Conservation (phyloP, 2,888 invertebrate genomes). For the Onthophagus sagittarius region DNA sequence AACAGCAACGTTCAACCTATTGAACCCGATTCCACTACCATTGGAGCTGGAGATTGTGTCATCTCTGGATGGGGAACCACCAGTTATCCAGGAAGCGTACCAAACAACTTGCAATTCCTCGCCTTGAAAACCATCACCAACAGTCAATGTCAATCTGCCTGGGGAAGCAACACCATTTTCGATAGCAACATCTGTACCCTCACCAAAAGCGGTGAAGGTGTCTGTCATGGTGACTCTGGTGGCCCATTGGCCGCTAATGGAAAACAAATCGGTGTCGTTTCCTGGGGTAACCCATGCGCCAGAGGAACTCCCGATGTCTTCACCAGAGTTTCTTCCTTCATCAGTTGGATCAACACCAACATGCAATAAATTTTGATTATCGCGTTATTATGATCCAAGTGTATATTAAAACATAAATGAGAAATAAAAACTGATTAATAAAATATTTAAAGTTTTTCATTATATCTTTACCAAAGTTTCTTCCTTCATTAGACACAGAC, state of each 20-base stretch:
- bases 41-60: constrained; percentile 38
- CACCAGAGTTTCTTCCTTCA: constrained; percentile 44
- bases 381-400: not conserved
- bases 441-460: too few relatives aligned
- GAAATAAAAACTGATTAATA: not conserved
- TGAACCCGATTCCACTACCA: constrained; percentile 38
- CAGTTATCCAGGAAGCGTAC: constrained; percentile 54
- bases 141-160: constrained; percentile 49
- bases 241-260: constrained; percentile 23
- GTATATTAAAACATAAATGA: not conserved
- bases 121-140: constrained; percentile 51
- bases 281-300: constrained; percentile 47
- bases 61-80: constrained; percentile 53
- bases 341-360: constrained; percentile 41
- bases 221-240: constrained; percentile 51
- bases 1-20: constrained; percentile 22
- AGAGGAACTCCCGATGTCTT: constrained; percentile 46
- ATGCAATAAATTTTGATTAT: not conserved
- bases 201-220: constrained; percentile 57
- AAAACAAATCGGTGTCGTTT: constrained; percentile 34
- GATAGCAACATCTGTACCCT: constrained; percentile 57
- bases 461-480: too few relatives aligned
- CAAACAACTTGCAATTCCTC: constrained; percentile 56
- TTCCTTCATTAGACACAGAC: too few relatives aligned
- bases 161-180: constrained; percentile 47